Base-by-base conservation (phyloP, 2,113 vertebrate species). In the Melanotaenia duboulayi region DNA sequence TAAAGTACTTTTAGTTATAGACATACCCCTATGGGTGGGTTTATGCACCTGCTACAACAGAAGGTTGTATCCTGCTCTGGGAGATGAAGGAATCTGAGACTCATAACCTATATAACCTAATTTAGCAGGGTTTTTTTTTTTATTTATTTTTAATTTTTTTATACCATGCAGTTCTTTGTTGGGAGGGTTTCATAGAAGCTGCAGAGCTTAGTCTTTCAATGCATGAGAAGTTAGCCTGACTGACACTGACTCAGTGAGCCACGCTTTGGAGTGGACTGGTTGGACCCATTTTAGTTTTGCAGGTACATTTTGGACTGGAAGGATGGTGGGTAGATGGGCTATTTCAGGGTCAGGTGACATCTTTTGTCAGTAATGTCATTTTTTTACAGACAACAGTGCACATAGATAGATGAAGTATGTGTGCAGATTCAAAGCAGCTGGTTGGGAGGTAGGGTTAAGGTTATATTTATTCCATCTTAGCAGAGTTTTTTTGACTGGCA, bases 301-400 rank as follows among this genome's bases (percentile, higher is more conserved):
- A 46, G 14, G 5, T 55, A 24, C 20, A 22, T 12, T 39, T 66
- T 19, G 51, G 24, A 65, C 22, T 28, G 61, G 50, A 6, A 57
- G 35, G 67, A 66, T 50, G 52, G 20, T 5, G 67, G 65, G 59
- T 64, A 74, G 57, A 55, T 54, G 39, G 60, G 19, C 20, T 63
- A 67, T 74, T 83, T 90, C 81, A 78, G 87, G 88, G 56, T 87
- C 44, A 60, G 65, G 65, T 11, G 4, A 59, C 64, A 52, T 64
- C 40, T 65, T 78, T n/a, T 57, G 60, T 73, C 68, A 32, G 63
- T 66, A 28, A 62, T 68, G 40, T 52, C 55, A 57, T 67, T 40
- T 67, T 40, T 42, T 49, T 54, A 32, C 25, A 50, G 13, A 40
- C 16, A 10, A 0, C 19, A 37, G 25, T 28, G 23, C 60, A 65